Evolutionary conservation across 2,113 vertebrate genomes (phyloP).

Genomic region (Salvelinus alpinus): DNA sequence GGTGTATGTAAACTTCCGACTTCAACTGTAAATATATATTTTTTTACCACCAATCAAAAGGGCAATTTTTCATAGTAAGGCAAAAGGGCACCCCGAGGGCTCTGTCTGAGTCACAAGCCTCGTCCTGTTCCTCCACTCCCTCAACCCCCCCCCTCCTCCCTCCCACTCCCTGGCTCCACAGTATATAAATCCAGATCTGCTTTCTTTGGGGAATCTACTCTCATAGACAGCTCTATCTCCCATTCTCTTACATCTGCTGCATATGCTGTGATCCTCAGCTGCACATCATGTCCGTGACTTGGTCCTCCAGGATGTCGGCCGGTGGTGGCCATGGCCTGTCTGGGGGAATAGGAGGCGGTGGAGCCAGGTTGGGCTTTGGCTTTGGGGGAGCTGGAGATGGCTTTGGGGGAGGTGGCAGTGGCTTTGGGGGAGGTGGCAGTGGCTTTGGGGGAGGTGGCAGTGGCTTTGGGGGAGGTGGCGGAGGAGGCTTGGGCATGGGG

Average conservation of each 20-base stretch:
- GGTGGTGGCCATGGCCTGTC: neutral
- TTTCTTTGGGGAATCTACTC: neutral
- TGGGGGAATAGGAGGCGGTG: conserved; percentile 8
- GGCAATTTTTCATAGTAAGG: too few species aligned
- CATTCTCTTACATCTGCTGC: neutral
- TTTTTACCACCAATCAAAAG: too few species aligned
- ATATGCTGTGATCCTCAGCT: neutral
- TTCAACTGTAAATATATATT: too few species aligned
- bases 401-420: too few species aligned
- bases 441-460: too few species aligned
- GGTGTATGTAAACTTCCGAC: too few species aligned
- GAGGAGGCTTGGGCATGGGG: too few species aligned
- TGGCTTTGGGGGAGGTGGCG: too few species aligned
- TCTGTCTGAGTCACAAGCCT: neutral
- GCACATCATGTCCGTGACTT: neutral
- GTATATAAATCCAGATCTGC: neutral
- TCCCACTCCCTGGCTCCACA: neutral
- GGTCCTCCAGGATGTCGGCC: conserved; percentile 5
- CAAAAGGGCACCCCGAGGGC: neutral
- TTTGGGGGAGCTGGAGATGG: too few species aligned
- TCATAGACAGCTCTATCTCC: neutral
- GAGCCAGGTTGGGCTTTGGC: too few species aligned
- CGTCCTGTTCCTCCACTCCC: neutral
- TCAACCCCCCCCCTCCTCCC: too few species aligned
- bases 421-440: too few species aligned